These are phyloP conservation scores for Pangasianodon gigas DNA, from an alignment of 2,113 vertebrate species.

Conservation along the genomic window DNA sequence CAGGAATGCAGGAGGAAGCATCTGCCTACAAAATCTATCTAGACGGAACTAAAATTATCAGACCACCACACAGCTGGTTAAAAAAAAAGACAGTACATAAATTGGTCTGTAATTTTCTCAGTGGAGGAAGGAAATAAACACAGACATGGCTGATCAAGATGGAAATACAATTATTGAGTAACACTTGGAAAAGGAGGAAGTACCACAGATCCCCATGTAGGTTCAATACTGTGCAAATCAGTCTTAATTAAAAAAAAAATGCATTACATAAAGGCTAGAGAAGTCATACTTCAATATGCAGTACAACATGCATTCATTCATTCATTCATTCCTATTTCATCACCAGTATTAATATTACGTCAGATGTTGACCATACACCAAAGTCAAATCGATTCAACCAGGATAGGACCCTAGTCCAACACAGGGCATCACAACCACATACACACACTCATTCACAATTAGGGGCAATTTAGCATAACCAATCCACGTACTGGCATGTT, in stretches of 20 bases:
- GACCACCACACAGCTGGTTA: not conserved
- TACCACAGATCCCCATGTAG: not conserved
- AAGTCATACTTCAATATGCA: not conserved
- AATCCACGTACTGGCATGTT: too few relatives aligned
- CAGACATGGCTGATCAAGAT: not conserved
- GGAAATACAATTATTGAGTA: not conserved
- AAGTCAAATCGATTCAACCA: too few relatives aligned
- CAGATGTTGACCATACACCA: too few relatives aligned
- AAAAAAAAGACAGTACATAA: not conserved
- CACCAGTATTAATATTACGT: too few relatives aligned
- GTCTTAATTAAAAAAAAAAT: not conserved
- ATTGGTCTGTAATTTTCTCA: not conserved
- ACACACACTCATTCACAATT: too few relatives aligned
- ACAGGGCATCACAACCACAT: not conserved
- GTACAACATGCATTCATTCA: not conserved
- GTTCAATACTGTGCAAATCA: not conserved
- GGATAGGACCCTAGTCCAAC: not conserved
- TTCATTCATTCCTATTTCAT: not conserved
- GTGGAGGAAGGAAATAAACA: not conserved
- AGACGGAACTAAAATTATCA: not conserved
- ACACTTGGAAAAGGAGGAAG: not conserved
- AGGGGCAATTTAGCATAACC: too few relatives aligned
- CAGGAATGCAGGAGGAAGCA: not conserved
- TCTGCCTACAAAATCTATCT: not conserved
- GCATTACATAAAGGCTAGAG: not conserved